These are phyloP conservation scores for Himantopus leucocephalus DNA, from an alignment of 2,113 vertebrate genomes.

Conservation along the genomic window DNA sequence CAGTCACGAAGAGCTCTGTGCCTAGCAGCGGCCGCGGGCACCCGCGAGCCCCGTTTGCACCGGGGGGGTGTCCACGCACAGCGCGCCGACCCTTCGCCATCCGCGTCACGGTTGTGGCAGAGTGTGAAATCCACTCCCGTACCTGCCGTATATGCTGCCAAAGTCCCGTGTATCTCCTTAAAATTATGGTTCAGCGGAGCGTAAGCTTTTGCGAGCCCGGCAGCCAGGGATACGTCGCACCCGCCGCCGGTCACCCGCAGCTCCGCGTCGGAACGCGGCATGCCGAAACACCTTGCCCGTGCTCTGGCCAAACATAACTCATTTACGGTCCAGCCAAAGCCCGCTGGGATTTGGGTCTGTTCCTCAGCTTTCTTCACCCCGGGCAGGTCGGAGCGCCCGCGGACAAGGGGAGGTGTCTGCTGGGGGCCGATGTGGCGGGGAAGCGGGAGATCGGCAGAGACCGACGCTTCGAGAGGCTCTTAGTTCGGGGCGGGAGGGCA, in stretches of 20 bases:
- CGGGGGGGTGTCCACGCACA: background rate
- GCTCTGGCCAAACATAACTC: background rate
- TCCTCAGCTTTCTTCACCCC: background rate
- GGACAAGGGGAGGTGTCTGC: no score
- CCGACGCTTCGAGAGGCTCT: background rate
- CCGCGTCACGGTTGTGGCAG: rapidly evolving
- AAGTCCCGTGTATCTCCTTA: background rate
- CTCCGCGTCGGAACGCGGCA: rapidly evolving
- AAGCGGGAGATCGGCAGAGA: background rate
- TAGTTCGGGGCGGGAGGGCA: no score
- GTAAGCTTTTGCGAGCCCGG: background rate
- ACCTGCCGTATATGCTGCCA: rapidly evolving
- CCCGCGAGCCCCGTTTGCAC: no score
- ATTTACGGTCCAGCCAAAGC: background rate
- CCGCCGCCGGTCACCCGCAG: rapidly evolving
- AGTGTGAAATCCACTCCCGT: background rate
- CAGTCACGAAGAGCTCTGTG: conserved; percentile 21
- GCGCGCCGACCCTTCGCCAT: background rate
- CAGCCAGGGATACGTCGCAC: rapidly evolving
- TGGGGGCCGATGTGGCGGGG: no score
- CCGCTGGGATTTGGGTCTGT: background rate
- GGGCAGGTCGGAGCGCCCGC: rapidly evolving
- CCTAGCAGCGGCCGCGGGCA: background rate
- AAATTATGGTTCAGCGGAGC: rapidly evolving
- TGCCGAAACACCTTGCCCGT: rapidly evolving